Evolutionary conservation across 2,888 invertebrate species (phyloP), one percentile per base, ranked within the genome.

Genomic region (Timema podura): DNA sequence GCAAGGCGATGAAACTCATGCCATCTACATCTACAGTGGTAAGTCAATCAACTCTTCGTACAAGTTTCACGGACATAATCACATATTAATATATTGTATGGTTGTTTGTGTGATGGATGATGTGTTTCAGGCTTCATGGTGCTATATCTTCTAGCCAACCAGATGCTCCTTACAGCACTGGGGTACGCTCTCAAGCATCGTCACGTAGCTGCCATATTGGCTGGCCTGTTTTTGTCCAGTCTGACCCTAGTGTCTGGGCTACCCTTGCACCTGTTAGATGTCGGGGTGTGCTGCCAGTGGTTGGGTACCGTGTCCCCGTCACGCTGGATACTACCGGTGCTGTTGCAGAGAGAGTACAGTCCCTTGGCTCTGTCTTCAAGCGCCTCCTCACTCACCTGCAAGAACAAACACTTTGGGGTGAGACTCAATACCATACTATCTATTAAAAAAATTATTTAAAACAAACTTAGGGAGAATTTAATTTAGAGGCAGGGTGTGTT

Each of bases 251-350:
- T 87, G 5, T 87, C 89, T 67, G 93, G 93, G 0, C 91, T 87
- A 76, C 82, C 87, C 73, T 78, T 93, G 48, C 92, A 92, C 76
- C 85, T 87, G 6, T 83, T 84, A 69, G 91, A 92, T 79, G 76
- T 92, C 73, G 87, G 91, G 2, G 78, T 82, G 30, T 87, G 90
- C 77, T 85, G 87, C 71, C 82, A 82, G 68, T 92, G 91, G 89
- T 78, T 91, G 73, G 85, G 87, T 75, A 86, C 87, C 75, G 83
- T 88, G 64, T 91, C 91, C 5, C 93, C 93, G 0, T 86, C 89
- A 0, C 84, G 88, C 70, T 93, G 93, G 92, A 79, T 89, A 2
- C 77, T 91, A 74, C 88, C 91, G 0, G 87, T 88, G 73, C 79
- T 93, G 65, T 79, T 90, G 68, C 84, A 85, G 71, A 83, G 87